Conservation (phyloP, 2,113 vertebrate genomes). For the Antennarius striatus region DNA sequence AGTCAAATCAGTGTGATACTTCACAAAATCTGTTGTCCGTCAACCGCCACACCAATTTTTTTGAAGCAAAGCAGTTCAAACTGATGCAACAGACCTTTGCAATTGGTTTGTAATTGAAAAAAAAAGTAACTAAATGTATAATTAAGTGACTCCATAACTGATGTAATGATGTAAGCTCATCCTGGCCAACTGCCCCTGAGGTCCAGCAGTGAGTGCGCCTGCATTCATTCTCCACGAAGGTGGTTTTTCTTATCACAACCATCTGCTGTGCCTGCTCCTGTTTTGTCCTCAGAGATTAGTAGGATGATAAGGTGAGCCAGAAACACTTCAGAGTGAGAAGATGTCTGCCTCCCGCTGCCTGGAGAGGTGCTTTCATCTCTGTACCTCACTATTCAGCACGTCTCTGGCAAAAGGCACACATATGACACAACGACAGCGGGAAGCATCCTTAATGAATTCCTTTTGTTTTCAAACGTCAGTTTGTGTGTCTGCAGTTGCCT, state of each 20-base stretch:
- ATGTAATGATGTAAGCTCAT: too few relatives aligned
- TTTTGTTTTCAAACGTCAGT: too few relatives aligned
- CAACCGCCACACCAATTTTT: too few relatives aligned
- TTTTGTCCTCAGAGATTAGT: conserved; percentile 56
- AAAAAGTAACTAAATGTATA: too few relatives aligned
- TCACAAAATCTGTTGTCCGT: too few relatives aligned
- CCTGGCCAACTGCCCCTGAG: conserved; percentile 24
- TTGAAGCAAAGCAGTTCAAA: too few relatives aligned
- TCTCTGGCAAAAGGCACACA: too few relatives aligned
- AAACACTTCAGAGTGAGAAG: conserved; percentile 22
- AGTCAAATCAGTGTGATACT: conserved; percentile 6
- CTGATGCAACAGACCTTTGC: too few relatives aligned
- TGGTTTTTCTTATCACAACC: conserved; percentile 62
- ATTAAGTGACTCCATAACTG: too few relatives aligned
- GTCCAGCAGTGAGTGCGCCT: conserved; percentile 24
- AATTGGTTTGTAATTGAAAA: too few relatives aligned
- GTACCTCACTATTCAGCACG: conserved; percentile 50
- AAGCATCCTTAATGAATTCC: conserved; percentile 24
- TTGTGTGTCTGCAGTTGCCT: too few relatives aligned
- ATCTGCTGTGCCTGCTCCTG: conserved; percentile 65
- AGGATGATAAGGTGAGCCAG: conserved; percentile 33
- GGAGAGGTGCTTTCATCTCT: conserved; percentile 64
- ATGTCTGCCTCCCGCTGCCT: conserved; percentile 61
- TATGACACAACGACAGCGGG: conserved; percentile 46
- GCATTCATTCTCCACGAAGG: conserved; percentile 35